Evolutionary conservation across 2,888 invertebrate species (phyloP).

Genomic region (Cephus pulcher): DNA sequence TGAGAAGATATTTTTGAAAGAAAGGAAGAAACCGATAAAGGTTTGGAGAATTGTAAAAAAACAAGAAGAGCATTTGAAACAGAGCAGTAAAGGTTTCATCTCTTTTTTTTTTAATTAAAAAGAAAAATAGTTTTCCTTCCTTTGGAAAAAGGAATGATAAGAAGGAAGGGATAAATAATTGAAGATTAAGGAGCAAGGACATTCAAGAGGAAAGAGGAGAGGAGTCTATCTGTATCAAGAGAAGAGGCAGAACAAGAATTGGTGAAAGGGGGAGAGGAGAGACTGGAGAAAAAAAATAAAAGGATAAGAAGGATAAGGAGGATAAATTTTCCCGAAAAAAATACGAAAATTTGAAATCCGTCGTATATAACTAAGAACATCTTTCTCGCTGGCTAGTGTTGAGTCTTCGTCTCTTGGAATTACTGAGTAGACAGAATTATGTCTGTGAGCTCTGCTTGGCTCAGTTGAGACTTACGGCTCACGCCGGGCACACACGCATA

Average conservation of each 20-base stretch:
- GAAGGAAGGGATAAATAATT: background rate
- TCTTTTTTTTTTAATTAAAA: too few relatives aligned
- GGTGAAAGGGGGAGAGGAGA: constrained; percentile 13
- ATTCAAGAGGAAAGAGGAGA: constrained; percentile 27
- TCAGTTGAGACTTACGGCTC: constrained; percentile 65
- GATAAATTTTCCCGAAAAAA: constrained; percentile 22
- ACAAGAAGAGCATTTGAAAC: background rate
- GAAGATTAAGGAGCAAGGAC: constrained; percentile 8
- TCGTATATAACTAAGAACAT: constrained; percentile 31
- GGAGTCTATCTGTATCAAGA: constrained; percentile 21
- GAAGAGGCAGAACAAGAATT: constrained; percentile 19
- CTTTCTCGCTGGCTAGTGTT: constrained; percentile 14
- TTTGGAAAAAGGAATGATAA: background rate
- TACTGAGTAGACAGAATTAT: constrained; percentile 66
- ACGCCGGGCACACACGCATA: constrained; percentile 59
- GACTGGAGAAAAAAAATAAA: background rate
- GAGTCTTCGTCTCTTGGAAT: constrained; percentile 50
- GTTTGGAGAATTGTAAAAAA: background rate
- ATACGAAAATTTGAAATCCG: constrained; percentile 17
- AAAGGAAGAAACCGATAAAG: background rate
- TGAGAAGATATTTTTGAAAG: background rate
- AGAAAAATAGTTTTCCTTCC: background rate
- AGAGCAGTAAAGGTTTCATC: background rate
- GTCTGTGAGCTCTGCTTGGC: constrained; percentile 60
- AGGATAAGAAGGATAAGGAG: background rate